Evolutionary conservation across 2,113 vertebrate species (phyloP), one percentile per base, ranked within the genome.

Genomic region (Prolemur simus): DNA sequence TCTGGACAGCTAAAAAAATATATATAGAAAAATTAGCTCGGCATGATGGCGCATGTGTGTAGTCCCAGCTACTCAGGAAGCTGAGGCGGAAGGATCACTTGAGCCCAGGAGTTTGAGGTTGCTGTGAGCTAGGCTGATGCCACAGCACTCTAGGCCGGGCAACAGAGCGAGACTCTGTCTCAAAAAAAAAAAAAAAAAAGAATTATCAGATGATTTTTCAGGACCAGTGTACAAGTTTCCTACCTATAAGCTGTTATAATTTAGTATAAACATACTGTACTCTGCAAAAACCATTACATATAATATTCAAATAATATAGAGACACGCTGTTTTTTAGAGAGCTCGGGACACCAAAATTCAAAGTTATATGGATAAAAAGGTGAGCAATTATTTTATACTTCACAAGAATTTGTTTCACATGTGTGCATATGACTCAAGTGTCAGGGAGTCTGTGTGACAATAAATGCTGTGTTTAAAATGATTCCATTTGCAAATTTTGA

Each of bases 191-290:
- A 52, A 52, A 52, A 17, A 52, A 17, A 54, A 89, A 63, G 82
- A 96, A 94, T 77, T 85, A 94, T 42, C 37, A 69, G 37, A 63
- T 83, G 58, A 91, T 54, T 96, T 96, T 88, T 91, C 45, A 76
- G 92, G 39, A 78, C 21, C 42, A 76, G 32, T 54, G 21, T 69
- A 20, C 14, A n/a, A 84, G 32, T 5, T 63, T 81, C 63, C 47
- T 25, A 29, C 60, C 29, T 27, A 87, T 81, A 96, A 83, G 60
- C 47, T 66, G 18, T 71, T 85, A 88, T 74, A 69, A 89, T 89
- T 95, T 89, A 77, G 56, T 82, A 49, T 66, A 54, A 94, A 71
- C 60, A 80, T 81, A 83, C 60, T 78, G 54, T n/a, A 89, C 17
- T 47, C 77, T 89, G 76, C 2, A 76, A 87, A 94, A 94, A 14